Evolutionary conservation across 2,113 vertebrate species (phyloP).

Genomic region (Speoplatyrhinus poulsoni): DNA sequence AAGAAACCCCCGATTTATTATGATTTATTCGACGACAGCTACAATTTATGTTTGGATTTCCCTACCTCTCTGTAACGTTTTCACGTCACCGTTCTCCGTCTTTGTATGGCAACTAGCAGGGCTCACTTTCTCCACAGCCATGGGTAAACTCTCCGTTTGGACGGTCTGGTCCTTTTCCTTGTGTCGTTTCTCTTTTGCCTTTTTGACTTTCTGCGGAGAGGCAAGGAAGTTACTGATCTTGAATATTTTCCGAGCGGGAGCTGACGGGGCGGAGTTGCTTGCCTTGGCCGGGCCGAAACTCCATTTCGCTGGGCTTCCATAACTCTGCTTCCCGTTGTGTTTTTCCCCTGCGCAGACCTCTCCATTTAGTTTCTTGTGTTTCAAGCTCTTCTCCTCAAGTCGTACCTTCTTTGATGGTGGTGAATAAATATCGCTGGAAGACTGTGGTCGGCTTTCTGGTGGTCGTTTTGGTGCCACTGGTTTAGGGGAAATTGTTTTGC

Average conservation of each 20-base stretch:
- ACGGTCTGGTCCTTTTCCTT: conserved; percentile 81
- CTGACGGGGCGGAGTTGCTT: conserved; percentile 65
- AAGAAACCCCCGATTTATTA: rapidly evolving
- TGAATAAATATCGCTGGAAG: conserved; percentile 74
- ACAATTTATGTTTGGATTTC: not conserved
- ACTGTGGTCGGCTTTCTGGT: conserved; percentile 70
- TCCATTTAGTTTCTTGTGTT: conserved; percentile 84
- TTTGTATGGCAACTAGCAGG: conserved; percentile 71
- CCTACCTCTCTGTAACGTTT: conserved; percentile 66
- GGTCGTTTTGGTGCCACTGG: conserved; percentile 71
- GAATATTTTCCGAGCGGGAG: conserved; percentile 72
- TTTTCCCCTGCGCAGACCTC: conserved; percentile 80
- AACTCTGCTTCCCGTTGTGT: conserved; percentile 80
- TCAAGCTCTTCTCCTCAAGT: conserved; percentile 80
- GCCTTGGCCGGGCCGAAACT: conserved; percentile 80
- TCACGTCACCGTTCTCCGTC: conserved; percentile 76
- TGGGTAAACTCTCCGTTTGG: conserved; percentile 71
- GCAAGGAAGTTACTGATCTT: conserved; percentile 80
- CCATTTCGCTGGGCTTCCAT: conserved; percentile 81
- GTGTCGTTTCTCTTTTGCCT: conserved; percentile 84
- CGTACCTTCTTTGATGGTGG: conserved; percentile 81
- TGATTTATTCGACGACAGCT: not conserved
- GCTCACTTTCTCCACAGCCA: conserved; percentile 66
- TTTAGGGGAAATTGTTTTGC: conserved; percentile 72
- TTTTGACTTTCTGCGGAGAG: conserved; percentile 76